A percentile compares a stretch with the other conserved stretches of the same genome.
Evolutionary conservation across 2,797 vertebrate species (phyloP).

Genomic region (Chanos chanos): DNA sequence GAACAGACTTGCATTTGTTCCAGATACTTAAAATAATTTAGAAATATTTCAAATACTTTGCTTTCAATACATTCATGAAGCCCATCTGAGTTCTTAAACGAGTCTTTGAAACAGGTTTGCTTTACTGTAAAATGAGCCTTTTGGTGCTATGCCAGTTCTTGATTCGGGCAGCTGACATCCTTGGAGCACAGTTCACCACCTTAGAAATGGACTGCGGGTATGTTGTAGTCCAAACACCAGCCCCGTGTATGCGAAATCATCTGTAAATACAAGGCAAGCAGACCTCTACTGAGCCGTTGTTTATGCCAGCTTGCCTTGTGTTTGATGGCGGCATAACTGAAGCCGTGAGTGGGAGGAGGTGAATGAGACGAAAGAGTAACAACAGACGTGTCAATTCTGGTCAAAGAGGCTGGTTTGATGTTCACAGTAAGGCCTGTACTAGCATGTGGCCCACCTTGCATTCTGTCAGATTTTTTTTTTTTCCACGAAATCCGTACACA

Average conservation of each 20-base stretch:
- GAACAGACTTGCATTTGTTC: neutral
- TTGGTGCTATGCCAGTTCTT: too few species aligned
- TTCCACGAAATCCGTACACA: too few species aligned
- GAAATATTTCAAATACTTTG: too few species aligned
- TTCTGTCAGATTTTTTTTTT: too few species aligned
- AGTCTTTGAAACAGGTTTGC: too few species aligned
- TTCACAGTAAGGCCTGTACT: neutral
- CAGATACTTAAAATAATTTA: too few species aligned
- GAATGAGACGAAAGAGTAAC: slow-evolving; percentile 27
- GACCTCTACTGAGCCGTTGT: neutral
- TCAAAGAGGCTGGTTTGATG: slow-evolving; percentile 41
- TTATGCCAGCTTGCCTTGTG: neutral
- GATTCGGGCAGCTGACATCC: too few species aligned
- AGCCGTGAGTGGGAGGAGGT: neutral
- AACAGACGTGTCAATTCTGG: slow-evolving; percentile 48
- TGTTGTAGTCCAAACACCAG: slow-evolving; percentile 44
- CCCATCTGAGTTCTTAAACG: too few species aligned
- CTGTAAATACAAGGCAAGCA: neutral
- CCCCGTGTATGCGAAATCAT: slow-evolving; percentile 30
- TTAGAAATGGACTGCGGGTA: too few species aligned
- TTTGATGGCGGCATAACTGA: neutral
- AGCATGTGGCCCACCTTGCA: slow-evolving; percentile 18
- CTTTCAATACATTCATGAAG: too few species aligned
- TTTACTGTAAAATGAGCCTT: too few species aligned
- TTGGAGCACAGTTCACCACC: too few species aligned